These are phyloP conservation scores for Aythya baeri DNA, from an alignment of 2,113 vertebrate genomes.

Conservation along the genomic window DNA sequence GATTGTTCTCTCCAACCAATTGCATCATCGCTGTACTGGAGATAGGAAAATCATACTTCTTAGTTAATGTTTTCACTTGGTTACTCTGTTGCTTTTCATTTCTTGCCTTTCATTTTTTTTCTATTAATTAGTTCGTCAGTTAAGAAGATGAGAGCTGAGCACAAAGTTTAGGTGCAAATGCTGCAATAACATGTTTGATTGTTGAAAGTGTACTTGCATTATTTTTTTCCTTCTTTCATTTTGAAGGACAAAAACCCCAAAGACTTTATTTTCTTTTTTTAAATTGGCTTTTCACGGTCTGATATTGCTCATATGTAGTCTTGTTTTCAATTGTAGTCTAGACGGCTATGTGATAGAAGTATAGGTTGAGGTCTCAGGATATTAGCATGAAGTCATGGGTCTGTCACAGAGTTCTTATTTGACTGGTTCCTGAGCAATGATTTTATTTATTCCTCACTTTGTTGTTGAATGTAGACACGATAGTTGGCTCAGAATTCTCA, in stretches of 20 bases:
- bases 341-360: background rate
- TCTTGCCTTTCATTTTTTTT: background rate
- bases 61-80: background rate
- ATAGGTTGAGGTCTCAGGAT: background rate
- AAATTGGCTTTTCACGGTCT: background rate
- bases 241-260: background rate
- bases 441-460: background rate
- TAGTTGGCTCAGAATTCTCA: background rate
- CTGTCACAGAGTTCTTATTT: background rate
- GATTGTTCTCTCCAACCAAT: background rate
- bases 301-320: background rate
- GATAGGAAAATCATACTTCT: background rate
- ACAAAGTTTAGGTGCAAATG: background rate
- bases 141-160: background rate
- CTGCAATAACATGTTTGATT: background rate
- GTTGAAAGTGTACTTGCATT: background rate
- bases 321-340: background rate
- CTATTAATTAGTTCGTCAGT: background rate
- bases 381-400: background rate
- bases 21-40: background rate
- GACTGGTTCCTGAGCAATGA: background rate
- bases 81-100: background rate
- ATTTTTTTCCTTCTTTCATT: background rate
- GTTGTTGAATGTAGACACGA: background rate
- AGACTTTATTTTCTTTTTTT: background rate